Evolutionary conservation across 2,888 invertebrate genomes (phyloP).

Genomic region (Meghimatium bilineatum): DNA sequence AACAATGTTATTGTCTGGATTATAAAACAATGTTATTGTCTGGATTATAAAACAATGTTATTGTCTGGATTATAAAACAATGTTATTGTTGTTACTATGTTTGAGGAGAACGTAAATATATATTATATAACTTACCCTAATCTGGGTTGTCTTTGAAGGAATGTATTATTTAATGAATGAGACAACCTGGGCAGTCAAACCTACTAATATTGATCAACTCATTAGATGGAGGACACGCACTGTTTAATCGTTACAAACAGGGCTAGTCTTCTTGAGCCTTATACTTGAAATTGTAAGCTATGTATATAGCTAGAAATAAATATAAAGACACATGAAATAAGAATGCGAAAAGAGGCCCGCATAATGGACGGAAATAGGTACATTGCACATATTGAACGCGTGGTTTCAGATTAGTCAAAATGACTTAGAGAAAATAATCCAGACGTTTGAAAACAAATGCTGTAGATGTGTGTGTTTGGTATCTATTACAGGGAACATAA

Average conservation of each 20-base stretch:
- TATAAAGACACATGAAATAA: not conserved
- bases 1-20: too few relatives aligned
- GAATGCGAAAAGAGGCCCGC: not conserved
- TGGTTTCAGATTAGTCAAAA: too few relatives aligned
- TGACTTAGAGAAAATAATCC: too few relatives aligned
- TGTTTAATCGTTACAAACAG: not conserved
- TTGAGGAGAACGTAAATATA: too few relatives aligned
- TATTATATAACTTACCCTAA: not conserved
- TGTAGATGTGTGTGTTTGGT: too few relatives aligned
- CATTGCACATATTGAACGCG: not conserved
- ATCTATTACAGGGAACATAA: too few relatives aligned
- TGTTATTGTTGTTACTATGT: too few relatives aligned
- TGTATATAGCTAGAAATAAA: not conserved
- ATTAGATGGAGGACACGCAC: not conserved
- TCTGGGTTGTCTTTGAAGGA: not conserved
- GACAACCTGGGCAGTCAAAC: not conserved
- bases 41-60: too few relatives aligned
- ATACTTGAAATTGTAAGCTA: not conserved
- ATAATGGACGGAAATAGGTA: not conserved
- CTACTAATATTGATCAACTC: not conserved
- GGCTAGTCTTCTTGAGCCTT: not conserved
- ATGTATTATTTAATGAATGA: not conserved
- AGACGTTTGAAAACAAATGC: too few relatives aligned
- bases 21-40: too few relatives aligned
- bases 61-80: too few relatives aligned